Conservation (phyloP, 2,113 vertebrate species). For the Lepisosteus osseus region DNA sequence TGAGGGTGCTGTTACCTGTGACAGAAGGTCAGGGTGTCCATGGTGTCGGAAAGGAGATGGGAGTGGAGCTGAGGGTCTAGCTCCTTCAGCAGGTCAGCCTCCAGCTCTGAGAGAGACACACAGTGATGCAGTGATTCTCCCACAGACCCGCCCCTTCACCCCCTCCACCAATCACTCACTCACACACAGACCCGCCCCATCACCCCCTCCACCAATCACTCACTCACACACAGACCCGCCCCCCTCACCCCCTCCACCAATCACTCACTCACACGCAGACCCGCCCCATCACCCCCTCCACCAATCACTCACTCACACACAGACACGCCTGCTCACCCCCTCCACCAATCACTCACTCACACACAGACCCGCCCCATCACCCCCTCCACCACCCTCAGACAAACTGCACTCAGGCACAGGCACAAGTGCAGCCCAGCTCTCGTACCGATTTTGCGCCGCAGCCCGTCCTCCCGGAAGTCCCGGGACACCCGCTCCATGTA, state of each 20-base stretch:
- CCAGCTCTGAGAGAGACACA: constrained; percentile 53
- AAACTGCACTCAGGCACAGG: constrained; percentile 20
- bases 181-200: neutral
- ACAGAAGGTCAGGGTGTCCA: constrained; percentile 70
- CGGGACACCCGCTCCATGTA: constrained; percentile 72
- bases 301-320: constrained; percentile 16
- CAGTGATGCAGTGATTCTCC: neutral
- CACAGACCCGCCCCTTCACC: neutral
- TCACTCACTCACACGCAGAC: neutral
- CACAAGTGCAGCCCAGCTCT: constrained; percentile 4
- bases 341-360: neutral
- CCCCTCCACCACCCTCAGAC: neutral
- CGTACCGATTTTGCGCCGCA: constrained; percentile 69
- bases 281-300: neutral
- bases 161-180: neutral
- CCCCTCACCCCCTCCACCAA: neutral
- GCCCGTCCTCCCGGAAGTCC: constrained; percentile 67
- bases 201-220: neutral
- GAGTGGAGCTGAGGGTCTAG: constrained; percentile 63
- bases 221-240: neutral
- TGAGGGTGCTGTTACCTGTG: constrained; percentile 55
- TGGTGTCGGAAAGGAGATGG: constrained; percentile 61
- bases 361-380: neutral
- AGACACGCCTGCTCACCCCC: neutral
- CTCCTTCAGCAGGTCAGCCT: constrained; percentile 66